Base-by-base conservation (phyloP, 2,113 vertebrate genomes). In the Paramormyrops kingsleyae region DNA sequence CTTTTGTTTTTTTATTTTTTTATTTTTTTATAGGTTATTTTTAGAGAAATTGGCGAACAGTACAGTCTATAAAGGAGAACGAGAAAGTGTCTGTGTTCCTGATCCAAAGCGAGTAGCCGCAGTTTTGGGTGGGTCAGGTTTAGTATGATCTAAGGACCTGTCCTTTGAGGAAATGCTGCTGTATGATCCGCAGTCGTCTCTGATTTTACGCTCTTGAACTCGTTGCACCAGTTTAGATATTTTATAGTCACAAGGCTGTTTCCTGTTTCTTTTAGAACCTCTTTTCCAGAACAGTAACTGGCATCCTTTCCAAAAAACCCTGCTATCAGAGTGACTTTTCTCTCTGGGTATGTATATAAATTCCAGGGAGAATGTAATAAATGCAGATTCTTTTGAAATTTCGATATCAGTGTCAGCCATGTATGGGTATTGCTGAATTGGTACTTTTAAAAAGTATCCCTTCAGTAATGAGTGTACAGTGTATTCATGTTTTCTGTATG, bases 61-160 rank as follows among this genome's bases (percentile, higher is more conserved):
- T 95, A 96, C 90, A 95, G 96, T n/a, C 7, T 62, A 62, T 62
- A 62, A 62, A 62, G 6, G 56, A 9, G 24, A 3, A 21, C 0
- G 19, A n/a, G 56, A 8, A n/a, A 7, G 2, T n/a, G 24, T 7
- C 56, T 62, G 94, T 96, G 89, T 96, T 44, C 46, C 62, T 66
- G 62, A 31, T 70, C 62, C n/a, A 70, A 70, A 31, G 62, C 9
- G 0, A 13, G n/a, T 31, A 1, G 21, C n/a, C 0, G 53, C 42
- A 12, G 24, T 83, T 56, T n/a, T 89, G 35, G 56, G 21, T 66
- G n/a, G 44, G 70, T 46, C 62, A 10, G 62, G n/a, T 27, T 27
- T 12, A 66, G 62, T 12, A 27, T 27, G n/a, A 27, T 66, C 62
- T 70, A 70, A 70, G 27, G 9, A 27, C 62, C 62, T 4, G n/a